Evolutionary conservation across 2,113 vertebrate species (phyloP).

Genomic region (Pogonocichla stellata): DNA sequence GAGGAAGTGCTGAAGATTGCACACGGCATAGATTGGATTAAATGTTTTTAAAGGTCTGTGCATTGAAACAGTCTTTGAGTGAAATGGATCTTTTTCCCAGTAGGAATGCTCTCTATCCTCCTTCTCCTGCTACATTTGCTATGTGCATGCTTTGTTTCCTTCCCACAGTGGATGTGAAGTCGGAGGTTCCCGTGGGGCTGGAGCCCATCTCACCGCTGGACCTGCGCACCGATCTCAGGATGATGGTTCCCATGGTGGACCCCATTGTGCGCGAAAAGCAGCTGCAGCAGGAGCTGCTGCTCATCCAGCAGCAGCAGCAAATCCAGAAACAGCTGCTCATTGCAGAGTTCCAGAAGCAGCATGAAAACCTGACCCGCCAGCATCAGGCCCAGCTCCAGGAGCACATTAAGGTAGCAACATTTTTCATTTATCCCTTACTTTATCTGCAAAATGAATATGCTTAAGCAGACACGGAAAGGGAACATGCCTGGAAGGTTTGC

Average conservation of each 20-base stretch:
- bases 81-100: background rate
- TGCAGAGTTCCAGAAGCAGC: slow-evolving; percentile 98
- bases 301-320: slow-evolving; percentile 98
- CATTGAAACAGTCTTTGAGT: background rate
- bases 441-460: background rate
- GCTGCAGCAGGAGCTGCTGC: slow-evolving; percentile 93
- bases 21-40: background rate
- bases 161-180: slow-evolving; percentile 87
- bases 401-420: slow-evolving; percentile 93
- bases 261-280: slow-evolving; percentile 90
- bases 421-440: slow-evolving; percentile 36
- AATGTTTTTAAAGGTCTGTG: background rate
- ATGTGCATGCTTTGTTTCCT: background rate
- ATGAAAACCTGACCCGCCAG: slow-evolving; percentile 95
- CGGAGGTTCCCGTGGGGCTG: slow-evolving; percentile 82
- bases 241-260: slow-evolving; percentile 90
- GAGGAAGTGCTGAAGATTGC: background rate
- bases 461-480: background rate
- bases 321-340: slow-evolving; percentile 98
- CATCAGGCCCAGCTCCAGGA: slow-evolving; percentile 98
- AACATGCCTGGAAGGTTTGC: background rate
- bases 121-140: background rate
- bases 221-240: slow-evolving; percentile 91
- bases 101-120: background rate
- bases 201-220: slow-evolving; percentile 90